Percentiles rank a stretch among this genome's conserved stretches.
Evolutionary conservation across 2,113 vertebrate genomes (phyloP).

Genomic region (Tachysurus fulvidraco): DNA sequence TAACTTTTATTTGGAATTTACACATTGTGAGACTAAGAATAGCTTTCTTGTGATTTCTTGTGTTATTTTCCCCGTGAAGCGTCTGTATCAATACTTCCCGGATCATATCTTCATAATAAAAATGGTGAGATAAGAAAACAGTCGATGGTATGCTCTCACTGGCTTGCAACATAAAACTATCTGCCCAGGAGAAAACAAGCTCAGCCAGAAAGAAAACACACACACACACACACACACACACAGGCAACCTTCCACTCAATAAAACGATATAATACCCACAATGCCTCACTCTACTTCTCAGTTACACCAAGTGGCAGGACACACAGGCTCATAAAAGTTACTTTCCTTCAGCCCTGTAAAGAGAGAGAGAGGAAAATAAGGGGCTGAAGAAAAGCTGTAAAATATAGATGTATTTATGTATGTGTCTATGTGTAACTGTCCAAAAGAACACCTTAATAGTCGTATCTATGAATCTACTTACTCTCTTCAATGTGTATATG

Average conservation of each 20-base stretch:
- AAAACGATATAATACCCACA: conserved; percentile 59
- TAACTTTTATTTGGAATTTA: conserved; percentile 63
- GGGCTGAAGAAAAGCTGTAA: conserved; percentile 24
- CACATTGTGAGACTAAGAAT: conserved; percentile 15
- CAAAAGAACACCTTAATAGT: neutral
- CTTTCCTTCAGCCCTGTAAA: conserved; percentile 58
- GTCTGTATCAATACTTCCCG: conserved; percentile 46
- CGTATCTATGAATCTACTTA: neutral
- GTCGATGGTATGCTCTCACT: conserved; percentile 51
- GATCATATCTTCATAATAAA: conserved; percentile 56
- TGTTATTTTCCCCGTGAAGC: conserved; percentile 27
- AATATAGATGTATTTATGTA: neutral
- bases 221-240: conserved; percentile 11
- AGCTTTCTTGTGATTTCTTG: conserved; percentile 58
- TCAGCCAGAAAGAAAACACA: neutral
- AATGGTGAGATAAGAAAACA: conserved; percentile 41
- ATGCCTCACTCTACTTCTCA: conserved; percentile 47
- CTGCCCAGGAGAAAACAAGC: conserved; percentile 56
- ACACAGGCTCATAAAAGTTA: conserved; percentile 69
- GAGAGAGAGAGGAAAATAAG: conserved; percentile 42
- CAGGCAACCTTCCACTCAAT: conserved; percentile 48
- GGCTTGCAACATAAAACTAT: conserved; percentile 65
- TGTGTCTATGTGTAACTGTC: neutral
- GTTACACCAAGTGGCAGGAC: conserved; percentile 48
- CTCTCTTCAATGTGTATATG: neutral